Conservation (phyloP, 1,140 invertebrate genomes). For the Sitobion miscanthi region DNA sequence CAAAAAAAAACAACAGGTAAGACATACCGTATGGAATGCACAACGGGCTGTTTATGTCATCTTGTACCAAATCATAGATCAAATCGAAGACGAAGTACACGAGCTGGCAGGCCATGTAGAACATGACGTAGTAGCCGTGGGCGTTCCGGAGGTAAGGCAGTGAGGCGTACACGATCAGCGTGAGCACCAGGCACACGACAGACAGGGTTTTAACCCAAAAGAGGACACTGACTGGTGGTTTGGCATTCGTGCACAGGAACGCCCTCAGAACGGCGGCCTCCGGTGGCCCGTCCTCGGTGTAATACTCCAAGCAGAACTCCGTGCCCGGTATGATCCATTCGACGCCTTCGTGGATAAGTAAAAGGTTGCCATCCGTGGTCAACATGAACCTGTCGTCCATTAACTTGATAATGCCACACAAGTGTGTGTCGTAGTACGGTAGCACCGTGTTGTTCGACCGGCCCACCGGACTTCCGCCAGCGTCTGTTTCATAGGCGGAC, state of each 20-base stretch:
- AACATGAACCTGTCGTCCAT: background rate
- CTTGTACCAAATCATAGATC: slow-evolving; percentile 63
- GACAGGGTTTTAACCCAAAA: slow-evolving; percentile 62
- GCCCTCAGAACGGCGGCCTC: background rate
- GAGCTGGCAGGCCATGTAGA: slow-evolving; percentile 72
- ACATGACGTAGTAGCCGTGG: slow-evolving; percentile 76
- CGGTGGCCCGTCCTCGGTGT: no score
- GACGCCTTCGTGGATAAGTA: background rate
- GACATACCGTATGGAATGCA: background rate
- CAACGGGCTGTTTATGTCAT: background rate
- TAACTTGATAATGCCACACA: background rate
- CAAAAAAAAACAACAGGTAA: background rate
- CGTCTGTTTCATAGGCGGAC: background rate
- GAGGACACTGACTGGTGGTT: background rate
- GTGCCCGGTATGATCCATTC: background rate
- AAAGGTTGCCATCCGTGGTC: background rate
- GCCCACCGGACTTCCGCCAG: background rate
- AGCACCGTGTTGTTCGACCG: background rate
- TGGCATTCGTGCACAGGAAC: background rate
- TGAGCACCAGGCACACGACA: slow-evolving; percentile 73
- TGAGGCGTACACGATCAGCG: slow-evolving; percentile 74
- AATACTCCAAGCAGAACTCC: background rate
- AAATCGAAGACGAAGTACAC: slow-evolving; percentile 67
- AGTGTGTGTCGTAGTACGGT: background rate
- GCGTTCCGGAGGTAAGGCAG: slow-evolving; percentile 75